Conservation (phyloP, 2,797 vertebrate species). For the Alfaro cultratus region DNA sequence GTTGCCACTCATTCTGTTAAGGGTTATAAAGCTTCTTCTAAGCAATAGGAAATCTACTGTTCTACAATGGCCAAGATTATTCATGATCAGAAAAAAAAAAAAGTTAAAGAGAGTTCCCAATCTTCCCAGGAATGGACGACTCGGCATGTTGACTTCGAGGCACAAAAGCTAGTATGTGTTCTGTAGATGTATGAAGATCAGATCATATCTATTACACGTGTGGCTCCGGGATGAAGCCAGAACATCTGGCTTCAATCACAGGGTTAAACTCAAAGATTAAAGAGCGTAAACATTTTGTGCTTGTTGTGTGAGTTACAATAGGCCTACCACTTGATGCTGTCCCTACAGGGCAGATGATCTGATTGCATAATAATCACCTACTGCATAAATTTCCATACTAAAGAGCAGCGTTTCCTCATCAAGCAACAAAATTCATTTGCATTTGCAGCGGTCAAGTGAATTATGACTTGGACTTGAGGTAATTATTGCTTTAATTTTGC, state of each 20-base stretch:
- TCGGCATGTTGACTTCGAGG: not conserved
- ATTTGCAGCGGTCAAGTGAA: slow-evolving; percentile 23
- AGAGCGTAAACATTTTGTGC: not conserved
- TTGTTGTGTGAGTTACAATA: not conserved
- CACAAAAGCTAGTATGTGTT: not conserved
- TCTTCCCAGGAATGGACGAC: not conserved
- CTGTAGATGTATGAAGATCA: not conserved
- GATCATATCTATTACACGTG: not conserved
- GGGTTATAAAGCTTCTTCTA: not conserved
- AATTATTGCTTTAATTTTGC: slow-evolving; percentile 35
- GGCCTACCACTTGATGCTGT: slow-evolving; percentile 2
- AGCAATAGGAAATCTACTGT: not conserved
- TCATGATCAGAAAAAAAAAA: not conserved
- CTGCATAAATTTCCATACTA: slow-evolving; percentile 55
- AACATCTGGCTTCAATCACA: not conserved
- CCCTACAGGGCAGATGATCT: slow-evolving; percentile 19
- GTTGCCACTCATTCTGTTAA: not conserved
- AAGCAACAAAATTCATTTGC: slow-evolving; percentile 26
- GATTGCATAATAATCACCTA: slow-evolving; percentile 37
- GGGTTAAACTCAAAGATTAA: not conserved
- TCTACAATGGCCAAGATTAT: not conserved
- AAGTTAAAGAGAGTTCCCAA: not conserved
- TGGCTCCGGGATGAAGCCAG: not conserved
- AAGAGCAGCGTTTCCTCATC: slow-evolving; percentile 24
- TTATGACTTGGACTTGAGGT: slow-evolving; percentile 21